Base-by-base conservation (phyloP, 2,888 invertebrate genomes). In the Tipula lateralis region DNA sequence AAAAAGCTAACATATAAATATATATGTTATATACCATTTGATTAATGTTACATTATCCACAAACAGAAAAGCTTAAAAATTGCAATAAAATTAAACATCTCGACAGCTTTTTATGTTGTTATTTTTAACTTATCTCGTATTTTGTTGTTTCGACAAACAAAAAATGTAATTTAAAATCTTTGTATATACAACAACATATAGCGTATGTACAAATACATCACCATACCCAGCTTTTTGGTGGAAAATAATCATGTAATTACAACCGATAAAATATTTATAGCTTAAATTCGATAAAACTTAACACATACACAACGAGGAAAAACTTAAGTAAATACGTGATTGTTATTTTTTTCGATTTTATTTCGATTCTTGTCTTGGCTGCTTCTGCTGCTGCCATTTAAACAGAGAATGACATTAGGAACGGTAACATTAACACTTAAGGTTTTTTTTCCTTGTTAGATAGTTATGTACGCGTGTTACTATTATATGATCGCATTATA, bases 181-280 rank as follows among this genome's bases (percentile, higher is more conserved):
- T 24, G 24, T 66, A 24, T 39, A 39, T 3, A 66, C 9, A 66
- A 66, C 66, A 50, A 50, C 19, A 19, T 50, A 66, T 2, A n/a
- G n/a, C n/a, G n/a, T n/a, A 32, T 32, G 32, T 32, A 32, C 7
- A 39, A 24, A 24, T 66, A 66, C 66, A 50, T 24, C 66, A 19
- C 24, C 66, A 66, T 9, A 24, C 66, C 66, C 24, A 66, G 12
- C 9, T 24, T 24, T 24, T 66, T 7, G 9, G 39, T 4, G 9
- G 24, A 19, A 24, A 66, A 24, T 66, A 66, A 66, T 66, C 66
- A 66, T 66, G 66, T 66, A 66, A 66, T 66, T 66, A 66, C 66
- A 66, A 66, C 66, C 66, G 24, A 66, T 66, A 66, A 66, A 66
- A 66, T 66, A 66, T 66, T 66, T 66, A 66, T 66, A 66, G 66